Evolutionary conservation across 1,140 invertebrate genomes (phyloP), one percentile per base, ranked within the genome.

Genomic region (Drosophila grimshawi): DNA sequence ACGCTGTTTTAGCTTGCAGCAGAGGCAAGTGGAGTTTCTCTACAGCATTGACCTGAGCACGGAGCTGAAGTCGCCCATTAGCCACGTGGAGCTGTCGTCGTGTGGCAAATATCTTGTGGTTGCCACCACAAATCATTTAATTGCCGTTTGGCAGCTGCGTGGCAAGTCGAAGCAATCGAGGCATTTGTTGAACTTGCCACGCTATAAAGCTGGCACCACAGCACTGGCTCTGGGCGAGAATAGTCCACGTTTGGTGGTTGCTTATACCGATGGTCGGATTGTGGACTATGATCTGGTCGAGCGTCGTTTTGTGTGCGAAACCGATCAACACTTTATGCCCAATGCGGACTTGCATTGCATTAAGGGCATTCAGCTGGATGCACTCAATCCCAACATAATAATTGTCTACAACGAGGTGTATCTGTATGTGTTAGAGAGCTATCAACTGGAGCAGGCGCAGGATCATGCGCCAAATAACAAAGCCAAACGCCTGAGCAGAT

Each of bases 211-310:
- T 53, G 91, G 94, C 33, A 94, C 95, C 0, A 96, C 95, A 1
- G 95, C 96, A 0, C 89, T 97, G 69, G 93, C 94, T 3, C 92
- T 97, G 5, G 94, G 96, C 70, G 92, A 93, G 19, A 72, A 81
- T 2, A 90, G 89, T 0, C 92, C 94, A 5, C 94, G 93, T 72
- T 85, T 97, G 4, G 93, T 96, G 29, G 92, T 96, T 5, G 94
- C 94, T 3, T 97, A 96, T 92, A 93, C 96, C 2, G 95, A 97
- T 93, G 95, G 95, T 76, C 96, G 95, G 94, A 93, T 97, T 49
- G 88, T 96, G 19, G 96, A 97, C 82, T 97, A 95, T 74, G 94
- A 94, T 83, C 86, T 97, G 41, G 64, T 79, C 2, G 90, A 93
- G 37, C 94, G 93, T 48, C 91, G 93, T 27, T 95, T 95, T 52